Base-by-base conservation (phyloP, 2,797 vertebrate species). In the Silurus aristotelis region DNA sequence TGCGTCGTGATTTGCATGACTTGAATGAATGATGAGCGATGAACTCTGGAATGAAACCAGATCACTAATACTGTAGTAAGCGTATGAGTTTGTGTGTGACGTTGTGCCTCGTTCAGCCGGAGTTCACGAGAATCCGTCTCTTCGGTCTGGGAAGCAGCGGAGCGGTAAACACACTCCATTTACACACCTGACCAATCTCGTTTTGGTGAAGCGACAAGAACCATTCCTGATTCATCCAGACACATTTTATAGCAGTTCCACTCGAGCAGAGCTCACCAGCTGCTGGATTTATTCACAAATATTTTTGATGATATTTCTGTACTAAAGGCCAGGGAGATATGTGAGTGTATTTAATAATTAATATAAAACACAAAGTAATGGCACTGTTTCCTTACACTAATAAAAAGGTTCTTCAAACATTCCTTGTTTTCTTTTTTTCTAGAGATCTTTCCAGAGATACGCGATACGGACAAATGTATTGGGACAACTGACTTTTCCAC, bases 151-250 rank as follows among this genome's bases (percentile, higher is more conserved):
- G 89, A 80, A 81, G 78, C 80, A 70, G 80, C 25, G 83, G 86
- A 86, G 89, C 90, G 48, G 88, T 78, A 88, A 88, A 91, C 86
- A 64, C 87, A 86, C 88, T 87, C 38, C 86, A 84, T 90, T 87
- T 83, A 87, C 89, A 90, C 89, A 86, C 86, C 85, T 87, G 89
- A 88, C 78, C 78, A 86, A 80, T 70, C 82, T 25, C 43, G 64
- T 27, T 66, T 85, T 46, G 71, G 27, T 22, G 68, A 64, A 75
- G 52, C 25, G 56, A 86, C 83, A 78, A 66, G 31, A 48, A 87
- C 48, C 75, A n/a, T 46, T 85, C 66, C 64, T 71, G 67, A 80
- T 72, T 61, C 68, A 82, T 67, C 66, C 86, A 70, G 66, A 13
- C 67, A 76, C 60, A 64, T 85, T 79, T 85, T 58, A 70, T 58